Conservation (phyloP, 92 coral and sea anemone species). For the Plumapathes pennacea region DNA sequence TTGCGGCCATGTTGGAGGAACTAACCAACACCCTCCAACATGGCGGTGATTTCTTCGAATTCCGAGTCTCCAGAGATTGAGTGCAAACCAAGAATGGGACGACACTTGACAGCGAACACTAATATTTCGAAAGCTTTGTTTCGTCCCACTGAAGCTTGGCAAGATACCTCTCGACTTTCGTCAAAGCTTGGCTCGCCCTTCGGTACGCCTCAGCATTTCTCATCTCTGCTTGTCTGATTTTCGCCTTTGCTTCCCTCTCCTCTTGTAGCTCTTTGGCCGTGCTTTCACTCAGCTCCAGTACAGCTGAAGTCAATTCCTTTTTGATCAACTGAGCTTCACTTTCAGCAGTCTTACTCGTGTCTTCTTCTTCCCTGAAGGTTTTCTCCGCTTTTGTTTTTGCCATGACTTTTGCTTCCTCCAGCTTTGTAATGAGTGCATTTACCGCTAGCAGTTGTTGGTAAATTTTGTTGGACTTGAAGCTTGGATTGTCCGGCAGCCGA, state of each 20-base stretch:
- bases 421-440: slow-evolving; percentile 60
- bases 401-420: slow-evolving; percentile 73
- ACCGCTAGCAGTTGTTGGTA: slow-evolving; percentile 54
- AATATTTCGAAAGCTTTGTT: slow-evolving; percentile 28
- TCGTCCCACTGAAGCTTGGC: slow-evolving; percentile 66
- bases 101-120: no score
- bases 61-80: no score
- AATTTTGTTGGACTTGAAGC: slow-evolving; percentile 7
- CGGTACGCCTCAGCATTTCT: slow-evolving; percentile 48
- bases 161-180: slow-evolving; percentile 56
- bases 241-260: slow-evolving; percentile 65
- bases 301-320: slow-evolving; percentile 65
- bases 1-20: no score
- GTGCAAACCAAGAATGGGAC: no score
- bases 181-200: slow-evolving; percentile 59
- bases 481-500: slow-evolving; percentile 48
- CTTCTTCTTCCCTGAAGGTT: slow-evolving; percentile 34
- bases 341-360: slow-evolving; percentile 55
- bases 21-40: no score
- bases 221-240: slow-evolving; percentile 61
- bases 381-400: slow-evolving; percentile 64
- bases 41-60: no score
- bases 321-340: slow-evolving; percentile 45
- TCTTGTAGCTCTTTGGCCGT: slow-evolving; percentile 67
- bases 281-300: slow-evolving; percentile 54